Evolutionary conservation across 1,140 invertebrate genomes (phyloP).

Genomic region (Polypedilum vanderplanki): DNA sequence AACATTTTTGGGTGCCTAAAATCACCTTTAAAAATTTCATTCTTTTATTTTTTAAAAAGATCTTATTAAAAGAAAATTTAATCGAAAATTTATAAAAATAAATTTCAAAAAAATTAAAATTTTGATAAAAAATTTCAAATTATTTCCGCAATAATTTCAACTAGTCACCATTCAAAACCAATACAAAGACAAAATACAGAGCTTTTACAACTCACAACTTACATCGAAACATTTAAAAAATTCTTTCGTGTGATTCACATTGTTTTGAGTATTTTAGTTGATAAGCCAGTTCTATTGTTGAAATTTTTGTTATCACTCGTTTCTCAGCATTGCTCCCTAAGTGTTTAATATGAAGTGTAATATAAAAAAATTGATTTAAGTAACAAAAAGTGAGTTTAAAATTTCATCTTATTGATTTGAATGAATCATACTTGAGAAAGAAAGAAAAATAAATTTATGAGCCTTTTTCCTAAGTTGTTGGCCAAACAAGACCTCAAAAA

Average conservation of each 20-base stretch:
- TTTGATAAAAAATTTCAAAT: too few relatives aligned
- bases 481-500: too few relatives aligned
- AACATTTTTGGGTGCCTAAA: too few relatives aligned
- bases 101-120: too few relatives aligned
- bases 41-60: too few relatives aligned
- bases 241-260: neutral
- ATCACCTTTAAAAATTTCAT: too few relatives aligned
- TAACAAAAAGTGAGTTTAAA: neutral
- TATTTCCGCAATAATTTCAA: too few relatives aligned
- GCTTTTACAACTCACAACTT: conserved; percentile 9
- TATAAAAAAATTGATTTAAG: neutral
- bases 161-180: neutral
- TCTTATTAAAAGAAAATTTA: too few relatives aligned
- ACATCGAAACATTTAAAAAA: neutral
- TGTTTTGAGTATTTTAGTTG: conserved; percentile 4
- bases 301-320: neutral
- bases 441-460: too few relatives aligned
- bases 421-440: neutral
- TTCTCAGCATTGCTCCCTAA: neutral
- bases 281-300: neutral
- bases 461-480: too few relatives aligned
- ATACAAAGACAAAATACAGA: neutral
- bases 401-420: neutral
- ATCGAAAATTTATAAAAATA: too few relatives aligned
- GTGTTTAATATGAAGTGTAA: neutral